Evolutionary conservation across 2,888 invertebrate genomes (phyloP), one percentile per base, ranked within the genome.

Genomic region (Scrobipalpa costella): DNA sequence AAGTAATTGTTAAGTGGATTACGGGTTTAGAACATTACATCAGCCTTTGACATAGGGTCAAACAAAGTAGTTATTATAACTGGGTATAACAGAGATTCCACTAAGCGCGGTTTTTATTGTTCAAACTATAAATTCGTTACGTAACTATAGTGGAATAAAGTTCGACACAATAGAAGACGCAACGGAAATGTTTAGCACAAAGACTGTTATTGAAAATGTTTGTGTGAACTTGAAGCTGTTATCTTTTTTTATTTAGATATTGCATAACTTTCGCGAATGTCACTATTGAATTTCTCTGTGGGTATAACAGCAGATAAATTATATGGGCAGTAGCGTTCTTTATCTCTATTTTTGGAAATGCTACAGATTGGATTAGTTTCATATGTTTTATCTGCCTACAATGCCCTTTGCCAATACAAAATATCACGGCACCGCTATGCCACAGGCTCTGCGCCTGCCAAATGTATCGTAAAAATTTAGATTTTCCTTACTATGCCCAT

Each of bases 1-100:
- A 75, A 80, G 77, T 73, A 78, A 73, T 77, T 75, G 75, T 76
- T 73, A 55, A 9, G 7, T 58, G 17, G 38, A 34, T 44, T 40
- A 19, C 19, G 9, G 2, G 38, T 19, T 38, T n/a, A 27, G 38
- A 55, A 7, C 49, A 68, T 82, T 84, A 75, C 80, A 66, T 73
- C 77, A 78, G 64, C 47, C 58, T 52, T 63, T 52, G 68, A 63
- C 71, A 66, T 44, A 70, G 68, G 73, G 72, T 75, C 73, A 72
- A 66, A 69, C 60, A 62, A 50, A 36, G 50, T 13, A 36, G 50
- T 44, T 33, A 27, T 33, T 60, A 60, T 34, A 47, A n/a, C 17
- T 55, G n/a, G 8, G 13, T 40, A 7, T 40, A 44, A 58, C 17
- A 58, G 13, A 40, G 21, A 27, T 7, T 15, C 15, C 27, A 8